A percentile compares a stretch with the other conserved stretches of the same genome.
Conservation (phyloP, 2,888 invertebrate genomes). For the Protonemura montana region DNA sequence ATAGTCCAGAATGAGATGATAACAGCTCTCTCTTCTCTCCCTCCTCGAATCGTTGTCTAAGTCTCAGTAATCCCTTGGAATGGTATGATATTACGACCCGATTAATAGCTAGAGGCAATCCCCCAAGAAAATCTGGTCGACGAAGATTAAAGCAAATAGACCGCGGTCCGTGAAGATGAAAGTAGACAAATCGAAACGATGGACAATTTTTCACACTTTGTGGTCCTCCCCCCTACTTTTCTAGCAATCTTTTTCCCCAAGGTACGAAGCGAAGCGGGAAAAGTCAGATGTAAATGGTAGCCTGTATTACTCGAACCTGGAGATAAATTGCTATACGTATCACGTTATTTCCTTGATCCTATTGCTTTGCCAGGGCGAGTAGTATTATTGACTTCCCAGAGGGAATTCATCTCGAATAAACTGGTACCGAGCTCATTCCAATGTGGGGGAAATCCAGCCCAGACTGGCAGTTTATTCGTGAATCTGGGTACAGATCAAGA, state of each 20-base stretch:
- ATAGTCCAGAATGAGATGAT: neutral
- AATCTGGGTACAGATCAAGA: neutral
- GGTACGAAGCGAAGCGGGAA: constrained; percentile 15
- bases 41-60: neutral
- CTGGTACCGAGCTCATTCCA: constrained; percentile 1
- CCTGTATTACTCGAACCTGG: constrained; percentile 39
- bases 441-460: neutral
- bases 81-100: neutral
- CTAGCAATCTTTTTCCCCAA: constrained; percentile 30
- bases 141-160: constrained; percentile 21
- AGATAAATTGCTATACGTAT: constrained; percentile 45
- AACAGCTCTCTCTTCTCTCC: neutral
- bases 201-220: constrained; percentile 41
- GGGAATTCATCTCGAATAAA: constrained; percentile 31
- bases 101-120: neutral
- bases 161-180: constrained; percentile 9
- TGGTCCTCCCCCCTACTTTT: neutral
- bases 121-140: neutral
- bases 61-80: neutral
- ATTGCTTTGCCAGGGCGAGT: constrained; percentile 39
- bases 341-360: constrained; percentile 44
- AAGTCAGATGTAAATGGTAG: constrained; percentile 37
- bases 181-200: constrained; percentile 36
- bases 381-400: constrained; percentile 37
- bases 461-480: neutral